phyloP scores from a whole-genome alignment of 2,888 invertebrate genomes.

The Zonitis immaculata region DNA sequence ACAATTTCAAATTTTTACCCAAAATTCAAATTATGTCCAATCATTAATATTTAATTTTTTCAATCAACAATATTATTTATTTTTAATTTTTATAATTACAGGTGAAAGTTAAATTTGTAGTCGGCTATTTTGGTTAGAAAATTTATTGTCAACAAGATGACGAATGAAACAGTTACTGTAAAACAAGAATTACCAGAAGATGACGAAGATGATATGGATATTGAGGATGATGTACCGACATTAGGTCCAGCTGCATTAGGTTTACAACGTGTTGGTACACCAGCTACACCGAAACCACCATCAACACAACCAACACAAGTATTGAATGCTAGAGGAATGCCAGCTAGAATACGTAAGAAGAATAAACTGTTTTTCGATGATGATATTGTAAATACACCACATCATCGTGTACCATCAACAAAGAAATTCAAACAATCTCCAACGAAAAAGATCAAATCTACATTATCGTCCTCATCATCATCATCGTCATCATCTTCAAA shows the following conservation, averaged over 20 bases:
- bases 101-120: too few species aligned
- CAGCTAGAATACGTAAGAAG: conserved; percentile 83
- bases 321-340: conserved; percentile 83
- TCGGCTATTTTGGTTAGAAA: too few species aligned
- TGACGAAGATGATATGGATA: conserved; percentile 57
- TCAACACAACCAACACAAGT: conserved; percentile 70
- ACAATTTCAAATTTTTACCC: conserved; percentile 44
- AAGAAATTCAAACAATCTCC: conserved; percentile 61
- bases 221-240: conserved; percentile 64
- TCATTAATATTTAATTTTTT: too few species aligned
- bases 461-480: conserved; percentile 33
- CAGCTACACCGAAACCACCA: conserved; percentile 65
- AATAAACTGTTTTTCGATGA: conserved; percentile 84
- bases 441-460: conserved; percentile 43
- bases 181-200: conserved; percentile 53
- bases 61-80: not conserved
- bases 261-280: conserved; percentile 75
- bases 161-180: conserved; percentile 39
- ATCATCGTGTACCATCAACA: conserved; percentile 68
- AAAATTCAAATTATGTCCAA: conserved; percentile 17
- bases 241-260: conserved; percentile 78
- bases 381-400: conserved; percentile 76
- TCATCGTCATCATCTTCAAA: conserved; percentile 57
- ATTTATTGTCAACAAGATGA: too few species aligned
- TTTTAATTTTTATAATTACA: not conserved